A percentile compares a stretch with the other conserved stretches of the same genome.
Conservation (phyloP, 2,888 invertebrate genomes). For the Zonitis immaculata region DNA sequence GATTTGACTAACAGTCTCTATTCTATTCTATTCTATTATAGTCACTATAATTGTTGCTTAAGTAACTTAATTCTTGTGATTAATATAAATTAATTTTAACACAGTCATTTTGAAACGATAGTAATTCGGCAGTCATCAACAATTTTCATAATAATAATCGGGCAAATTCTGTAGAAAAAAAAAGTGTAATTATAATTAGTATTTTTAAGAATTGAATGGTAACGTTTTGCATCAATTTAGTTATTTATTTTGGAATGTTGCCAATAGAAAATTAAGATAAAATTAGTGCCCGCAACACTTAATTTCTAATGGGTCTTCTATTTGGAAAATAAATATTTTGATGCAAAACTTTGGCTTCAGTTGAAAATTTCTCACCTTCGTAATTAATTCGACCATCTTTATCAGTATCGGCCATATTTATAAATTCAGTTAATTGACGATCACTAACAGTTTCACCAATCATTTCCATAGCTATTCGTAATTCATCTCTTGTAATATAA, state of each 20-base stretch:
- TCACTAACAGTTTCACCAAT: constrained; percentile 75
- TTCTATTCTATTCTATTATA: not conserved
- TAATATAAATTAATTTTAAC: not conserved
- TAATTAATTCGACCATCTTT: constrained; percentile 78
- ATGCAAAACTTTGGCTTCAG: no score
- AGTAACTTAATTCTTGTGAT: not conserved
- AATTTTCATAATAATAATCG: constrained; percentile 54
- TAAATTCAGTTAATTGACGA: constrained; percentile 67
- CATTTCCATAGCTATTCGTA: constrained; percentile 75
- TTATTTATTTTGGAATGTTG: not conserved
- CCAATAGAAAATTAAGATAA: not conserved
- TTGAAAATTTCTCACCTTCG: constrained; percentile 56
- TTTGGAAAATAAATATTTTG: no score
- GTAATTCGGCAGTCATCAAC: not conserved
- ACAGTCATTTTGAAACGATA: not conserved
- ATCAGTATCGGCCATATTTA: constrained; percentile 71
- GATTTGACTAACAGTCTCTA: not conserved
- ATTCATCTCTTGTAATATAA: constrained; percentile 77
- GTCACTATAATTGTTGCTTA: not conserved
- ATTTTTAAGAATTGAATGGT: not conserved
- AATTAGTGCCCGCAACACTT: no score
- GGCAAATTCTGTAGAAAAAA: constrained; percentile 55
- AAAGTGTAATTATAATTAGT: constrained; percentile 7
- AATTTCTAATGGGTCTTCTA: no score
- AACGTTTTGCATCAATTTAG: not conserved